Evolutionary conservation across 2,888 invertebrate species (phyloP).

Genomic region (Synergus japonicus): DNA sequence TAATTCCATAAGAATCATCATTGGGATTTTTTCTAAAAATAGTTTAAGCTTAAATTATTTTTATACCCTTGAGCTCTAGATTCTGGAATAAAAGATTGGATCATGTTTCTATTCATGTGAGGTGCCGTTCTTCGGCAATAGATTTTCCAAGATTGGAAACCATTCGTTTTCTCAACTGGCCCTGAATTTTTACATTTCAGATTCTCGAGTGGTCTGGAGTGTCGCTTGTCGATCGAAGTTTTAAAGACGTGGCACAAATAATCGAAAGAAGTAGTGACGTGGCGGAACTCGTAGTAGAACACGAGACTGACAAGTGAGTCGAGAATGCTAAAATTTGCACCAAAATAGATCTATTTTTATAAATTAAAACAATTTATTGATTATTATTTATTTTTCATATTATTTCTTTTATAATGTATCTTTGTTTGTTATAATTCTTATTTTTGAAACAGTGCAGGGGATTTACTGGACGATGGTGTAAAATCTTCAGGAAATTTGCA

Average conservation of each 20-base stretch:
- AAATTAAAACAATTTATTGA: no score
- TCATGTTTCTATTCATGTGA: constrained; percentile 30
- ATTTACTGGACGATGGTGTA: constrained; percentile 83
- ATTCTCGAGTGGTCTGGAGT: constrained; percentile 96
- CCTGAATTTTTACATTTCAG: constrained; percentile 73
- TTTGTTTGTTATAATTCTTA: constrained; percentile 44
- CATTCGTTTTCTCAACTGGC: constrained; percentile 32
- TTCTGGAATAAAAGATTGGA: constrained; percentile 14
- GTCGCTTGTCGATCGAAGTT: constrained; percentile 92
- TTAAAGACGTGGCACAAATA: constrained; percentile 94
- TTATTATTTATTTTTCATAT: no score
- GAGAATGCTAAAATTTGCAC: not conserved
- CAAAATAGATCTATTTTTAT: no score
- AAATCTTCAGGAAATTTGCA: constrained; percentile 77
- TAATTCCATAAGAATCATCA: no score
- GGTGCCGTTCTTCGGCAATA: constrained; percentile 10
- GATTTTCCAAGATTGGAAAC: constrained; percentile 25
- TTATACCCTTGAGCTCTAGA: constrained; percentile 6
- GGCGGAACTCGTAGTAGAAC: constrained; percentile 92
- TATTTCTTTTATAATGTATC: not conserved
- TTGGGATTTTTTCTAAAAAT: no score
- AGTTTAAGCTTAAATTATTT: not conserved
- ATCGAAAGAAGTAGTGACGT: constrained; percentile 92
- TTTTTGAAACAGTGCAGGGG: constrained; percentile 80
- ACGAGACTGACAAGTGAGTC: constrained; percentile 83